Evolutionary conservation across 2,888 invertebrate species (phyloP).

Genomic region (Merodon equestris): DNA sequence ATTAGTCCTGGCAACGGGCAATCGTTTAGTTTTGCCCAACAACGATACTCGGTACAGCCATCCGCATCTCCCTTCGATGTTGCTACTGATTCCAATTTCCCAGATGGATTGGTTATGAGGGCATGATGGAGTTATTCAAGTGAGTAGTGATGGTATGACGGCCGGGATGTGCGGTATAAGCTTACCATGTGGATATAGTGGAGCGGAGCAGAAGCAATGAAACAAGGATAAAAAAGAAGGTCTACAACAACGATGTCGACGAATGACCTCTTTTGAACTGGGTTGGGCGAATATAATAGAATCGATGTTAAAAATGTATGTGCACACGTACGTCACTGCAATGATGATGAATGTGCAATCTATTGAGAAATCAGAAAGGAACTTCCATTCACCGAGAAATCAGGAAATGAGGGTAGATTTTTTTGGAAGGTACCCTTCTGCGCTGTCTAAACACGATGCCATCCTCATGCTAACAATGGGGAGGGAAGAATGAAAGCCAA

Average conservation of each 20-base stretch:
- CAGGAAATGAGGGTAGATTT: slow-evolving; percentile 55
- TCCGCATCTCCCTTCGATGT: slow-evolving; percentile 42
- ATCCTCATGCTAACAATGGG: slow-evolving; percentile 12
- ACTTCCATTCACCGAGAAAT: slow-evolving; percentile 34
- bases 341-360: slow-evolving; percentile 63
- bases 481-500: slow-evolving; percentile 25
- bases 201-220: slow-evolving; percentile 2
- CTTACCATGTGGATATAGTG: not conserved
- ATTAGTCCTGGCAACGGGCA: slow-evolving; percentile 54
- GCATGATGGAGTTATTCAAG: slow-evolving; percentile 58
- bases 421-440: slow-evolving; percentile 24
- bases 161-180: slow-evolving; percentile 12
- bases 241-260: slow-evolving; percentile 7
- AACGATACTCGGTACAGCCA: slow-evolving; percentile 31
- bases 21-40: slow-evolving; percentile 55
- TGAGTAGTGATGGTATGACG: slow-evolving; percentile 40
- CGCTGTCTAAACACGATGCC: slow-evolving; percentile 6
- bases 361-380: slow-evolving; percentile 60
- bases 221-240: not conserved
- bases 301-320: slow-evolving; percentile 59
- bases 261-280: slow-evolving; percentile 61
- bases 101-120: slow-evolving; percentile 64
- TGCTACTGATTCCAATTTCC: slow-evolving; percentile 63
- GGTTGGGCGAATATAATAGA: slow-evolving; percentile 54
- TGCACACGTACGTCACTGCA: slow-evolving; percentile 42